Base-by-base conservation (phyloP, 2,113 vertebrate genomes). In the Dipodomys merriami region DNA sequence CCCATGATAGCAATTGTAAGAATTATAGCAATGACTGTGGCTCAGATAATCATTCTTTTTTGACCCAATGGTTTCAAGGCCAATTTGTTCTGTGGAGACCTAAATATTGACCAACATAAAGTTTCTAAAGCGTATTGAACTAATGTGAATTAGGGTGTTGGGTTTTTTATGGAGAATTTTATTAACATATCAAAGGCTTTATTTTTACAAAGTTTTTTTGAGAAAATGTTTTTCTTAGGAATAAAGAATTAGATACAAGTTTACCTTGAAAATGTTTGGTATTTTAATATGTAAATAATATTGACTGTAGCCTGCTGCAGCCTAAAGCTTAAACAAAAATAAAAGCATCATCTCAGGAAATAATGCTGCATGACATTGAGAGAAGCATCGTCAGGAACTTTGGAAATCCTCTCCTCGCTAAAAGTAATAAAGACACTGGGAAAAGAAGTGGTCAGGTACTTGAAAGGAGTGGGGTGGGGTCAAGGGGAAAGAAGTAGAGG, bases 161-260 rank as follows among this genome's bases (percentile, higher is more conserved):
- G 49, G 49, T 49, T 49, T 49, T 12, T 49, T 49, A 11, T 49
- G 8, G 49, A 49, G 49, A 86, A 91, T 83, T 69, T 35, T 82
- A 79, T 86, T 88, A 84, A 72, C n/a, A 53, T 49, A 11, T 46
- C 33, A 71, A 88, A 92, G 88, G 6, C 64, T 94, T 73, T 80
- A 8, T 71, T 76, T 74, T 83, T 35, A 72, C 72, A 57, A 78
- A 49, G 49, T 9, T 49, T 49, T 49, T 19, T 2, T 95, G 9
- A 90, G 68, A 9, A 88, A 76, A 74, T 83, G 44, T 81, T 95
- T 90, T 16, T 68, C 22, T 84, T 88, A 84, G 53, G 8, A 88
- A 91, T n/a, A 84, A 87, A 84, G 44, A 73, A 69, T 19, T 7
- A 68, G 82, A 76, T 71, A 85, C 15, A 94, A 77, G 18, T 72